A percentile compares a stretch with the other conserved stretches of the same genome.
These are phyloP conservation scores for Illadopsis cleaveri DNA, from an alignment of 2,113 vertebrate species.

Conservation along the genomic window DNA sequence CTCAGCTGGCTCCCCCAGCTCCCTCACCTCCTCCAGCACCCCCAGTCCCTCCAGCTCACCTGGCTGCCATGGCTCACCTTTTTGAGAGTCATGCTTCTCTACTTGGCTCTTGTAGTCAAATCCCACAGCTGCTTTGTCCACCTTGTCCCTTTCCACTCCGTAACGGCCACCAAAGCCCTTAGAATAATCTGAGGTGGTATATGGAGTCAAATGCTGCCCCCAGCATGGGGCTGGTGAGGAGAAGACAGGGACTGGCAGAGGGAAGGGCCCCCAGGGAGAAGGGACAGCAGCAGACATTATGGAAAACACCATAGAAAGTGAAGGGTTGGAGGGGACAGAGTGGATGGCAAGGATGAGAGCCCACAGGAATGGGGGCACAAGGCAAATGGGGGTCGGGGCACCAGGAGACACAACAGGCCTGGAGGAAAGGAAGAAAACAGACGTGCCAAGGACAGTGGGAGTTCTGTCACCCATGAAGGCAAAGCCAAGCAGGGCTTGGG, in stretches of 20 bases:
- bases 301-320: neutral
- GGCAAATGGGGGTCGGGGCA: neutral
- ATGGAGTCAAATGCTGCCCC: neutral
- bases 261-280: neutral
- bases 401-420: neutral
- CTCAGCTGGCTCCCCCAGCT: neutral
- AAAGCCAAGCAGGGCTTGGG: neutral
- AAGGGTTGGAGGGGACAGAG: neutral
- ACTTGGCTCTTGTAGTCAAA: slow-evolving; percentile 87
- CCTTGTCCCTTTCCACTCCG: slow-evolving; percentile 85
- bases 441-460: neutral
- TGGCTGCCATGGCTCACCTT: slow-evolving; percentile 64
- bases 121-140: slow-evolving; percentile 85
- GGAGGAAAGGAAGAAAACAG: neutral
- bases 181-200: slow-evolving; percentile 78
- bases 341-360: neutral
- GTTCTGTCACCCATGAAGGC: neutral
- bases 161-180: slow-evolving; percentile 90
- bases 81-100: slow-evolving; percentile 89
- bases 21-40: neutral
- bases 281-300: neutral
- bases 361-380: neutral
- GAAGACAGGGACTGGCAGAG: neutral
- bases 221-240: neutral
- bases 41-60: neutral